Evolutionary conservation across 2,113 vertebrate genomes (phyloP).

Genomic region (Leuciscus idus): DNA sequence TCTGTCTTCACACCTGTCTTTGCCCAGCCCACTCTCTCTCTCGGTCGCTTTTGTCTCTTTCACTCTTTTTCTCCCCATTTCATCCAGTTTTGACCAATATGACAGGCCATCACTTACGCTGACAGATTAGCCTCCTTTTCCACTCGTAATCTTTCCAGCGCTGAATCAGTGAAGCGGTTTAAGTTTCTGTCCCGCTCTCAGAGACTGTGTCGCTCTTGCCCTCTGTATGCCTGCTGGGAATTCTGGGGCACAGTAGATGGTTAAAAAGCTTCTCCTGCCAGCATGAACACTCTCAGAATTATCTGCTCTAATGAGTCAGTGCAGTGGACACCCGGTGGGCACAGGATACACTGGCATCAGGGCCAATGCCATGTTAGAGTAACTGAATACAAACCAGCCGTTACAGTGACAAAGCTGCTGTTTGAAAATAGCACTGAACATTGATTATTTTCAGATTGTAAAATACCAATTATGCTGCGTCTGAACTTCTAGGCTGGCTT

Average conservation of each 20-base stretch:
- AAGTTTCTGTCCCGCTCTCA: slow-evolving; percentile 15
- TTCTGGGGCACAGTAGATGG: slow-evolving; percentile 17
- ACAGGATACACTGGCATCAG: slow-evolving; percentile 2
- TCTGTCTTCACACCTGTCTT: not conserved
- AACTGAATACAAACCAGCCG: slow-evolving; percentile 9
- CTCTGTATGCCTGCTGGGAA: slow-evolving; percentile 5
- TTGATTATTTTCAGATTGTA: not conserved
- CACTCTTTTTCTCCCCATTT: not conserved
- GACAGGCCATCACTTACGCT: slow-evolving; percentile 31
- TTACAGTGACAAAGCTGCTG: not conserved
- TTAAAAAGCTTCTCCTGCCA: slow-evolving; percentile 37
- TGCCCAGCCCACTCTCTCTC: not conserved
- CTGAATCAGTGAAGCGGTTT: slow-evolving; percentile 41
- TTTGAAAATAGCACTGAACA: not conserved
- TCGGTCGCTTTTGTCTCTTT: too few species aligned
- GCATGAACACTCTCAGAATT: slow-evolving; percentile 27
- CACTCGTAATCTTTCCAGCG: slow-evolving; percentile 35
- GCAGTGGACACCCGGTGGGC: not conserved
- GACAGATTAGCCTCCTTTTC: slow-evolving; percentile 36
- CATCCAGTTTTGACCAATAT: slow-evolving; percentile 5
- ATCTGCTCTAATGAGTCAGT: slow-evolving; percentile 32
- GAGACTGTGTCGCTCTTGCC: not conserved
- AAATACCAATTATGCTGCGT: not conserved
- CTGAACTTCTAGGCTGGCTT: not conserved
- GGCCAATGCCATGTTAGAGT: not conserved